Evolutionary conservation across 2,113 vertebrate species (phyloP).

Genomic region (Willisornis vidua): DNA sequence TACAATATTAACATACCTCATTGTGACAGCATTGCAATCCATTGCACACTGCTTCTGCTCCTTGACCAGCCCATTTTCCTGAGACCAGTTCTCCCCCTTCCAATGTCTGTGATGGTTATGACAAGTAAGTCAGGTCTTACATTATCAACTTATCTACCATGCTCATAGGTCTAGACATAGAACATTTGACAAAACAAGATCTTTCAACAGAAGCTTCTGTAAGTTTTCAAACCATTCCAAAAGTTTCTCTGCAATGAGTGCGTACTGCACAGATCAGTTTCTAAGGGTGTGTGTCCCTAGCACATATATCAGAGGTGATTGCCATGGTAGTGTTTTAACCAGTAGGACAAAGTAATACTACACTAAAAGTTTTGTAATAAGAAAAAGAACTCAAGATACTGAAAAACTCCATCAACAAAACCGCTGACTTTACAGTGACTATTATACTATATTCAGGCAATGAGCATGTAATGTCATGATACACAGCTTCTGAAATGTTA

Average conservation of each 20-base stretch:
- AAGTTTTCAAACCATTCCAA: background rate
- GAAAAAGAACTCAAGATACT: background rate
- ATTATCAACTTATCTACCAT: background rate
- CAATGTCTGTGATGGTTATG: background rate
- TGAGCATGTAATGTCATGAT: background rate
- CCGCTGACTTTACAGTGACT: background rate
- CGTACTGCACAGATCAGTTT: background rate
- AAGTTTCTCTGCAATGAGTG: background rate
- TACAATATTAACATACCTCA: background rate
- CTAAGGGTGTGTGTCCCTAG: background rate
- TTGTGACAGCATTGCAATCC: background rate
- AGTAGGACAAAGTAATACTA: background rate
- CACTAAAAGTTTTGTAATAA: background rate
- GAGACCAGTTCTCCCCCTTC: background rate
- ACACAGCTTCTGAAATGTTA: background rate
- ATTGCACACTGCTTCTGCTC: background rate
- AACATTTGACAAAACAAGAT: background rate
- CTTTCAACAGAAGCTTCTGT: background rate
- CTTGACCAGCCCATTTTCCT: background rate
- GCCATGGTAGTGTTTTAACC: background rate
- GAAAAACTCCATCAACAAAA: background rate
- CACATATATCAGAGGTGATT: background rate
- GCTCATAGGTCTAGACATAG: background rate
- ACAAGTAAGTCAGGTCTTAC: background rate
- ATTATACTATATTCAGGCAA: background rate